Percentiles rank a stretch among this genome's conserved stretches.
phyloP scores from a whole-genome alignment of 1,140 invertebrate genomes.

The Drosophila albomicans region DNA sequence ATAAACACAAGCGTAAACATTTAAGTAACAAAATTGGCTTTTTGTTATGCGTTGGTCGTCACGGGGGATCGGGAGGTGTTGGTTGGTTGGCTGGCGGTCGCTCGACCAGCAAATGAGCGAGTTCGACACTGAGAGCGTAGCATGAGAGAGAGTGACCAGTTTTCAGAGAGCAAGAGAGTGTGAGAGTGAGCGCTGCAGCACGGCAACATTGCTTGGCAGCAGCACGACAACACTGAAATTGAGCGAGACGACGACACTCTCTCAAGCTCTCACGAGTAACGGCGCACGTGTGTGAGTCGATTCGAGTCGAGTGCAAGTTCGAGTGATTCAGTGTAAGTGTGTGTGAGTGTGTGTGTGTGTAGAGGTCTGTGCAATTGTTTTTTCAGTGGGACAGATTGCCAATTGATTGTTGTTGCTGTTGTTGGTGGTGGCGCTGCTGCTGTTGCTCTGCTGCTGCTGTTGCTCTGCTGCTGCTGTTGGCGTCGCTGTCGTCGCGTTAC shows the following conservation, averaged over 20 bases:
- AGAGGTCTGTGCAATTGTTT: conserved; percentile 73
- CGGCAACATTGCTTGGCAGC: conserved; percentile 52
- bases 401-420: conserved; percentile 79
- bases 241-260: conserved; percentile 23
- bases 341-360: conserved; percentile 28
- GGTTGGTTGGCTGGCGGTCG: conserved; percentile 12
- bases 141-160: conserved; percentile 7
- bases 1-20: conserved; percentile 84
- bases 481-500: conserved; percentile 61
- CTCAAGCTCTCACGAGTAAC: conserved; percentile 54
- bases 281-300: conserved; percentile 46
- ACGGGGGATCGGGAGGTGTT: conserved; percentile 8
- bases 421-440: conserved; percentile 35
- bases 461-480: conserved; percentile 20
- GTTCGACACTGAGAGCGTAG: conserved; percentile 16
- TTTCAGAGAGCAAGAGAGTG: conserved; percentile 5
- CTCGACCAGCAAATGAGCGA: conserved; percentile 5
- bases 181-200: conserved; percentile 35
- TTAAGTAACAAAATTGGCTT: conserved; percentile 85
- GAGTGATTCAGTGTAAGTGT: conserved; percentile 24
- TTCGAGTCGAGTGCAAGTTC: neutral
- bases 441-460: conserved; percentile 16
- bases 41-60: conserved; percentile 72
- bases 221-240: conserved; percentile 66
- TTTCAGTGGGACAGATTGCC: conserved; percentile 82